Percentiles rank a stretch among this genome's conserved stretches.
Evolutionary conservation across 2,797 vertebrate genomes (phyloP).

Genomic region (Acropternis orthonyx): DNA sequence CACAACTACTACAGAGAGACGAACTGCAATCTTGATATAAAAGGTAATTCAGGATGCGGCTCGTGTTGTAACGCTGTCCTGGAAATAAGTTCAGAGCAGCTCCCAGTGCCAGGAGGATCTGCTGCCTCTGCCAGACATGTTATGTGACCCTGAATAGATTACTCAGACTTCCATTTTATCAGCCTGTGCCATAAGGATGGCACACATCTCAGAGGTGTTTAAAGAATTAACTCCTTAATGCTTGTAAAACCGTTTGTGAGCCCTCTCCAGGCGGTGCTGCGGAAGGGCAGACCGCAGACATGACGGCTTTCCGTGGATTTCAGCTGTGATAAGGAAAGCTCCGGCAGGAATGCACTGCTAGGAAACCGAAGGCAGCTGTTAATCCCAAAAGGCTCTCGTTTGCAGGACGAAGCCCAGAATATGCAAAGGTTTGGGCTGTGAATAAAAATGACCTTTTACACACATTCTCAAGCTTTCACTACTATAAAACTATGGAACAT

Average conservation of each 20-base stretch:
- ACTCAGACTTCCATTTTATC: slow-evolving; percentile 13
- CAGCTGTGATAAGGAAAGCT: neutral
- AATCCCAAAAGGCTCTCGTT: neutral
- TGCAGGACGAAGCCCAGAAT: neutral
- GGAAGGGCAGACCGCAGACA: neutral
- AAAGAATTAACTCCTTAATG: slow-evolving; percentile 32
- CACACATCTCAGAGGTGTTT: neutral
- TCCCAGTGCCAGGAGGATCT: neutral
- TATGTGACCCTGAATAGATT: slow-evolving; percentile 35
- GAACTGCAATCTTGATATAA: neutral
- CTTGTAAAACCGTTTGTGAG: neutral
- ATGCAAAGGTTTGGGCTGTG: neutral
- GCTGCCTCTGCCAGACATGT: neutral
- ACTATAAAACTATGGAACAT: neutral
- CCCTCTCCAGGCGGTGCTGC: neutral
- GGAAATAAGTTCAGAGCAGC: slow-evolving; percentile 6
- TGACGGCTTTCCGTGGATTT: neutral
- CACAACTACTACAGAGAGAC: neutral
- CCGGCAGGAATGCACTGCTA: neutral
- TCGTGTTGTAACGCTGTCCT: neutral
- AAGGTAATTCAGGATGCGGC: neutral
- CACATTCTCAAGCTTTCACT: neutral
- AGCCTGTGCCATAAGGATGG: neutral
- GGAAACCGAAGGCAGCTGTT: slow-evolving; percentile 14
- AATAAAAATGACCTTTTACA: slow-evolving; percentile 5